Conservation (phyloP, 1,140 invertebrate species). For the Caenorhabditis remanei region DNA sequence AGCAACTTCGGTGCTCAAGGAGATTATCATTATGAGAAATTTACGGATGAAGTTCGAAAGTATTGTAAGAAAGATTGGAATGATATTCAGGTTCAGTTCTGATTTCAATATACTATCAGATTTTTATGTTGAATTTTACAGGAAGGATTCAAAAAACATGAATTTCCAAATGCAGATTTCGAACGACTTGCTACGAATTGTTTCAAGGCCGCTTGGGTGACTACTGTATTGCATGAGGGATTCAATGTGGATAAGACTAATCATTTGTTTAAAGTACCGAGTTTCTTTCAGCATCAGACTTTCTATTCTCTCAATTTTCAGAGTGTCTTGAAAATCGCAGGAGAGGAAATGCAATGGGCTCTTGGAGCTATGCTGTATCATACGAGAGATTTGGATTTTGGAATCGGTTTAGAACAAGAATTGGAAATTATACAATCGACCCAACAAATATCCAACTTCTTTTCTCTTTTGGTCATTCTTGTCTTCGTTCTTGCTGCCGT, state of each 20-base stretch:
- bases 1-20: constrained; percentile 44
- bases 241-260: constrained; percentile 44
- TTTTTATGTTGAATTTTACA: no score
- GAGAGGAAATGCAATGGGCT: constrained; percentile 50
- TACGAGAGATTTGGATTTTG: neutral
- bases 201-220: constrained; percentile 30
- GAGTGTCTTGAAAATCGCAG: constrained; percentile 38
- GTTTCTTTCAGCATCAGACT: neutral
- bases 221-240: constrained; percentile 13
- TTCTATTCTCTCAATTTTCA: neutral
- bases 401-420: neutral
- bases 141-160: constrained; percentile 24
- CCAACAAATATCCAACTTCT: constrained; percentile 32
- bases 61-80: constrained; percentile 34
- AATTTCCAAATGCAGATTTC: constrained; percentile 25
- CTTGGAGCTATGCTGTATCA: constrained; percentile 45
- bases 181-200: constrained; percentile 15
- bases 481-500: constrained; percentile 10
- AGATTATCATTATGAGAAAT: constrained; percentile 22
- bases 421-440: neutral
- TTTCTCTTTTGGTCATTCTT: neutral
- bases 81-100: constrained; percentile 25
- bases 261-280: constrained; percentile 3
- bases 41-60: constrained; percentile 39
- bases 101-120: neutral